A percentile compares a stretch with the other conserved stretches of the same genome.
phyloP scores from a whole-genome alignment of 2,888 invertebrate species.

The Acanthoscelides obtectus region DNA sequence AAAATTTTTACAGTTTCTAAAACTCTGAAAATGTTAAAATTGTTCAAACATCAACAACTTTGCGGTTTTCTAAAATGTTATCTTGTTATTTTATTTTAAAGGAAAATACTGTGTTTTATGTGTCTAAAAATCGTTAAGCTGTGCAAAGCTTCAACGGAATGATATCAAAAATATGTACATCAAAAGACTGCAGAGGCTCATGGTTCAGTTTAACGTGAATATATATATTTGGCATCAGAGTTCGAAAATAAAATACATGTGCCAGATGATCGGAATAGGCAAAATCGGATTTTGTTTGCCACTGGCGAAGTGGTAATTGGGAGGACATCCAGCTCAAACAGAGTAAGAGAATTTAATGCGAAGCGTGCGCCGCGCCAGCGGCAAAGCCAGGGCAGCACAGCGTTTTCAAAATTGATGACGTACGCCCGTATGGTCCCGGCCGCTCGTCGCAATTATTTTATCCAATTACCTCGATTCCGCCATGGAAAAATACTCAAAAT shows the following conservation, averaged over 20 bases:
- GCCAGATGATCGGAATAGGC: background rate
- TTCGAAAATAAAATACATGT: background rate
- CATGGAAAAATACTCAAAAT: background rate
- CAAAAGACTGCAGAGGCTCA: too few species aligned
- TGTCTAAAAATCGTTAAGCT: too few species aligned
- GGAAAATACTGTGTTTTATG: too few species aligned
- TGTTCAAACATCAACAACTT: too few species aligned
- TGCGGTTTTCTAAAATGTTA: too few species aligned
- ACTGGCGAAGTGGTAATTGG: slow-evolving; percentile 10
- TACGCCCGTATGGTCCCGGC: background rate
- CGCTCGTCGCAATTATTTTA: background rate
- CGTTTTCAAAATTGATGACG: background rate
- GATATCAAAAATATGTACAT: too few species aligned
- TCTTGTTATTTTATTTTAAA: too few species aligned
- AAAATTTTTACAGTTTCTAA: too few species aligned
- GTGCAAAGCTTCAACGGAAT: too few species aligned
- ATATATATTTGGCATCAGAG: background rate
- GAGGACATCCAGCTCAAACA: slow-evolving; percentile 14
- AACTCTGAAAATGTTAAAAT: too few species aligned
- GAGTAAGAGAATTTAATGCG: slow-evolving; percentile 13
- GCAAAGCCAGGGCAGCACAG: background rate
- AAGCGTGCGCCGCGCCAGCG: background rate
- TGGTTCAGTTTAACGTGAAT: background rate
- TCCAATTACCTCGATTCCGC: background rate
- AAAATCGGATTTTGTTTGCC: background rate